These are phyloP conservation scores for Pollenia amentaria DNA, from an alignment of 2,888 invertebrate genomes.

Conservation along the genomic window DNA sequence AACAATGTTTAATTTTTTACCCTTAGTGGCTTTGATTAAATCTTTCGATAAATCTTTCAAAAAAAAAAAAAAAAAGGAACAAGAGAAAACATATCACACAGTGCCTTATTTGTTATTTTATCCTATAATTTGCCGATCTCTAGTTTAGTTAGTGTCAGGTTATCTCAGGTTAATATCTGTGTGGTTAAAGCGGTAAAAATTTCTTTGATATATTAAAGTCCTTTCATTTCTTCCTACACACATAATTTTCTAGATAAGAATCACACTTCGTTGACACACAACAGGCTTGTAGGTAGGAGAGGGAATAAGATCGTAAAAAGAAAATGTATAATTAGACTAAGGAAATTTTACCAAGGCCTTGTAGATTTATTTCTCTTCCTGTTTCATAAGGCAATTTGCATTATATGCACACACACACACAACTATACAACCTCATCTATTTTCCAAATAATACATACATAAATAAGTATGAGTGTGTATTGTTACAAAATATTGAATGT, in stretches of 20 bases:
- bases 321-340: constrained; percentile 4
- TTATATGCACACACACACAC: neutral
- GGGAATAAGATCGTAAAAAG: constrained; percentile 37
- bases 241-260: constrained; percentile 58
- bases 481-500: neutral
- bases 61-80: neutral
- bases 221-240: constrained; percentile 48
- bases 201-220: constrained; percentile 57
- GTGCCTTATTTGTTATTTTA: constrained; percentile 43
- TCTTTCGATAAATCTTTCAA: neutral
- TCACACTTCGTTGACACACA: constrained; percentile 71
- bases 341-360: neutral
- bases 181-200: constrained; percentile 57
- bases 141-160: constrained; percentile 54
- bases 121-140: constrained; percentile 62
- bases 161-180: constrained; percentile 59
- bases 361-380: constrained; percentile 31
- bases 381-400: constrained; percentile 30
- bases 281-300: neutral
- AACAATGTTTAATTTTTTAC: constrained; percentile 42
- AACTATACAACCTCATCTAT: neutral
- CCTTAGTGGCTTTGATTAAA: constrained; percentile 41
- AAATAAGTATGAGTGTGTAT: neutral
- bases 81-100: constrained; percentile 14
- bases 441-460: neutral